These are phyloP conservation scores for Rhineura floridana DNA, from an alignment of 2,113 vertebrate species.

Conservation along the genomic window DNA sequence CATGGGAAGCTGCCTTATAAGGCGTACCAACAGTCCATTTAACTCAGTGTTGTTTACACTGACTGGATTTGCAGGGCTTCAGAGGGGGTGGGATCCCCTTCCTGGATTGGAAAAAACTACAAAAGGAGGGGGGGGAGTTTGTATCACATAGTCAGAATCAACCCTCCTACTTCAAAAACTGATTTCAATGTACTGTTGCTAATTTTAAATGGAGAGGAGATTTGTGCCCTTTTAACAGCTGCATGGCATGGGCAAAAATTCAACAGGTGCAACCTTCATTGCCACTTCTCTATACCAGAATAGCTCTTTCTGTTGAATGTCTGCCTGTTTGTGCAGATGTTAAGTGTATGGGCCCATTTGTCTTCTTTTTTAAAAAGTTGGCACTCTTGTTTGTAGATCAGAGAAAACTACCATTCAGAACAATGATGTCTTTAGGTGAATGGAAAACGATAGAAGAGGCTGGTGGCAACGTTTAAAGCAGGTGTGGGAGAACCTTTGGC, in stretches of 20 bases:
- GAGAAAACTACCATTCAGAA: no score
- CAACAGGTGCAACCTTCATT: background rate
- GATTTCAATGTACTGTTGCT: background rate
- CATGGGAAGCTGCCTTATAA: background rate
- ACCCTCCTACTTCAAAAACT: background rate
- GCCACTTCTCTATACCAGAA: background rate
- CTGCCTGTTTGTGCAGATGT: background rate
- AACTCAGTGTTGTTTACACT: no score
- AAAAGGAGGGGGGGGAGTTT: background rate
- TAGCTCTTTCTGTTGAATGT: background rate
- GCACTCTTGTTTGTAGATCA: no score
- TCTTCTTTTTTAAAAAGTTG: background rate
- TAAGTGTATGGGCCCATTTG: background rate
- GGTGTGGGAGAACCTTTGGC: no score
- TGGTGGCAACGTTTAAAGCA: no score
- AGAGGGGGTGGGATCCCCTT: no score
- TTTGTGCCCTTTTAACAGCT: background rate
- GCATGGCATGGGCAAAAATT: background rate
- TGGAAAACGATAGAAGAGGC: no score
- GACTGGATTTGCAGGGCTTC: no score
- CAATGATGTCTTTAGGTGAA: no score
- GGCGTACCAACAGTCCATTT: no score
- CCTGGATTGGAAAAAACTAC: background rate
- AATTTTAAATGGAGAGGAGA: background rate
- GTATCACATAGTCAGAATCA: background rate